Conservation (phyloP, 64 coral and sea anemone genomes). For the Montipora capricornis region DNA sequence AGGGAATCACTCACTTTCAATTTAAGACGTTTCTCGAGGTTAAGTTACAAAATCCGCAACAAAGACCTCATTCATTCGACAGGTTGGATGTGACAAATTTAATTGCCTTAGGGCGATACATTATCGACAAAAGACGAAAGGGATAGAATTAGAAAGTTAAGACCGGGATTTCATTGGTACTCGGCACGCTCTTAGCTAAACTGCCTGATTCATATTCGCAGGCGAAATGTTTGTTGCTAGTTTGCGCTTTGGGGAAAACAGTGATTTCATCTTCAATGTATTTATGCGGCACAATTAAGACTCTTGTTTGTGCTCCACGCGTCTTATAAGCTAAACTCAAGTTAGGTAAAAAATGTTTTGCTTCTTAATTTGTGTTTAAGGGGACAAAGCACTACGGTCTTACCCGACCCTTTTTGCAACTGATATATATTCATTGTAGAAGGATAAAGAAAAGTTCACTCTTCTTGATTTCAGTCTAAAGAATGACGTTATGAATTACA, state of each 20-base stretch:
- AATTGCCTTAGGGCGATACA: conserved; percentile 4
- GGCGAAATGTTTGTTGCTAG: too few relatives aligned
- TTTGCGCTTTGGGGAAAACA: too few relatives aligned
- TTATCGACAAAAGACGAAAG: not conserved
- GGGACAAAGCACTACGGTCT: too few relatives aligned
- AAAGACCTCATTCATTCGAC: not conserved
- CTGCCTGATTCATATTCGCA: too few relatives aligned
- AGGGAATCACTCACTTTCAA: not conserved
- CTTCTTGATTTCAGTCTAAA: not conserved
- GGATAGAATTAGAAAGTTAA: not conserved
- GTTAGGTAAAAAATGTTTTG: not conserved
- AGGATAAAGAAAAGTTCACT: not conserved
- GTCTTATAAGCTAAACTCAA: too few relatives aligned
- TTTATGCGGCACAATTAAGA: too few relatives aligned
- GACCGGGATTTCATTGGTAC: not conserved
- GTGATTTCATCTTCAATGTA: too few relatives aligned
- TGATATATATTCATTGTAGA: not conserved
- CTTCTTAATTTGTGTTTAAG: not conserved
- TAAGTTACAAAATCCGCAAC: not conserved
- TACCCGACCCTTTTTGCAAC: too few relatives aligned
- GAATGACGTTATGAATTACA: not conserved
- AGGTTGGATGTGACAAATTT: not conserved
- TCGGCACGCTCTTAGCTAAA: not conserved
- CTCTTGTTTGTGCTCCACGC: too few relatives aligned
- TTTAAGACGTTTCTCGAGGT: not conserved